Conservation (phyloP, 2,797 vertebrate genomes). For the Acrossocheilus fasciatus region DNA sequence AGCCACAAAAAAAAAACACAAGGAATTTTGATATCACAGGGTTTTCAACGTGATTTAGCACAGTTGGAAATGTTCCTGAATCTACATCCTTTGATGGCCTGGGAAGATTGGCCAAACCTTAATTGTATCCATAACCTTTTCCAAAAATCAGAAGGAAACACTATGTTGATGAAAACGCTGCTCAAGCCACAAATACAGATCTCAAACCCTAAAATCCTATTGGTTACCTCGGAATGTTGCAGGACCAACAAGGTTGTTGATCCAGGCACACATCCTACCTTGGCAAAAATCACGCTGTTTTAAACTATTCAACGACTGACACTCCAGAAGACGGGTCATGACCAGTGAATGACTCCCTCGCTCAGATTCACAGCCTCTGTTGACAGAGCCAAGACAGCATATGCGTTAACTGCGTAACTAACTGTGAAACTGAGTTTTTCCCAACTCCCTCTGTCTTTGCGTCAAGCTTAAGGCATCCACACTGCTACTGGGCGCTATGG, state of each 20-base stretch:
- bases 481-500: slow-evolving; percentile 68
- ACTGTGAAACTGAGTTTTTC: slow-evolving; percentile 55
- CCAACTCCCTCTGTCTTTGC: slow-evolving; percentile 7
- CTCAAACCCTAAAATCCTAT: neutral
- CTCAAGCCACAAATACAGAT: neutral
- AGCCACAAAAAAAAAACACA: neutral
- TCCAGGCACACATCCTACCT: neutral
- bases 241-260: neutral
- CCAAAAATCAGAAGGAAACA: neutral
- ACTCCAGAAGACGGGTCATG: neutral
- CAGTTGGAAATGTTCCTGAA: neutral
- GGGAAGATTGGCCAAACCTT: neutral
- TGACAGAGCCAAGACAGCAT: slow-evolving; percentile 54
- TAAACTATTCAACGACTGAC: neutral
- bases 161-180: neutral
- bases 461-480: slow-evolving; percentile 59
- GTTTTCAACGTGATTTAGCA: neutral
- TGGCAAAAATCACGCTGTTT: neutral
- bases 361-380: slow-evolving; percentile 38
- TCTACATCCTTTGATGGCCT: neutral
- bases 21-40: neutral
- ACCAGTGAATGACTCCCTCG: neutral
- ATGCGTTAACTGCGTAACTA: slow-evolving; percentile 57
- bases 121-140: neutral
- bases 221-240: neutral